phyloP scores from a whole-genome alignment of 2,113 vertebrate species.

The Upupa epops region DNA sequence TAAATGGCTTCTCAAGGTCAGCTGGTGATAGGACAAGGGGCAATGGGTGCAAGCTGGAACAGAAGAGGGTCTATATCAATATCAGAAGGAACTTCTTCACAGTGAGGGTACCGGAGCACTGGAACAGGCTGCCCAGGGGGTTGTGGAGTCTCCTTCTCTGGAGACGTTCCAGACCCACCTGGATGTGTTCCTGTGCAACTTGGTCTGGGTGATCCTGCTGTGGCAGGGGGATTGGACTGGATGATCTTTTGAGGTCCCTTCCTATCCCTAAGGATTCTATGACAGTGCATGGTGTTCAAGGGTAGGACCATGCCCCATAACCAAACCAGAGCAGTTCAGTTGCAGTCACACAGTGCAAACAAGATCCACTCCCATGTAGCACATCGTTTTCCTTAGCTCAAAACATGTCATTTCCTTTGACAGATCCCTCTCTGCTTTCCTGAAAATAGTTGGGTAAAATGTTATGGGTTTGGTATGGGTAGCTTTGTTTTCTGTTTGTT shows the following conservation, averaged over 20 bases:
- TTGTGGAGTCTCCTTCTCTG: no score
- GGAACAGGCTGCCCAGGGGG: no score
- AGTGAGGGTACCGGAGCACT: not conserved
- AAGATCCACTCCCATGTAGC: not conserved
- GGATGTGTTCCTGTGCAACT: no score
- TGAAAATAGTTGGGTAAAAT: not conserved
- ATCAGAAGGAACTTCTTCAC: no score
- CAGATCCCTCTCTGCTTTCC: not conserved
- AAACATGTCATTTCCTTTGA: slow-evolving; percentile 18
- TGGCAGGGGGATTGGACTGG: no score
- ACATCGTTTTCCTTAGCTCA: slow-evolving; percentile 5
- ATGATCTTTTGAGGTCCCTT: no score
- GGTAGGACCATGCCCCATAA: not conserved
- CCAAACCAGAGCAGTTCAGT: not conserved
- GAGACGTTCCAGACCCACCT: no score
- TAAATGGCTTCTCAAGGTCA: no score
- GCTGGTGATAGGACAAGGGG: no score
- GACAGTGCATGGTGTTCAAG: not conserved
- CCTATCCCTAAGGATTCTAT: not conserved
- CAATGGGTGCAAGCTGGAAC: no score
- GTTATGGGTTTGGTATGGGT: not conserved
- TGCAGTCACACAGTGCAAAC: not conserved
- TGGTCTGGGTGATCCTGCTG: no score
- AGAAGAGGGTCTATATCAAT: no score
- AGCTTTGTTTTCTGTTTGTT: not conserved